Evolutionary conservation across 2,113 vertebrate species (phyloP).

Genomic region (Colossoma macropomum): DNA sequence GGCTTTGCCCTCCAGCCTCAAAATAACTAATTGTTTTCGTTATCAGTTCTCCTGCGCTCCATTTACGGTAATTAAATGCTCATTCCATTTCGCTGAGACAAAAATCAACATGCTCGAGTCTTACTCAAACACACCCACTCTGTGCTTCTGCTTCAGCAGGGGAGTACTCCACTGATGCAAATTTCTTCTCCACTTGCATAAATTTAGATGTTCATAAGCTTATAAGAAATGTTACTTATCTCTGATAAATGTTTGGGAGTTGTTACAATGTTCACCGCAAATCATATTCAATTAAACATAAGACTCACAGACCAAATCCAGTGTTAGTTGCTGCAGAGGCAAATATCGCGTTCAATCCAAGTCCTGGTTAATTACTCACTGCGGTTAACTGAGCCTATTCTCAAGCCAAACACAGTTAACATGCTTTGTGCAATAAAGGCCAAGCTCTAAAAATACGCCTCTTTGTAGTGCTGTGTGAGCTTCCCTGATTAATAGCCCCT

Average conservation of each 20-base stretch:
- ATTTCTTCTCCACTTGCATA: neutral
- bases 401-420: constrained; percentile 10
- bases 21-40: constrained; percentile 75
- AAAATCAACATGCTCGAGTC: constrained; percentile 33
- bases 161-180: neutral
- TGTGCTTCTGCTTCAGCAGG: neutral
- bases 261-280: neutral
- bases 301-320: neutral
- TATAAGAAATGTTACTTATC: neutral
- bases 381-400: constrained; percentile 5
- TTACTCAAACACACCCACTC: neutral
- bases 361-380: neutral
- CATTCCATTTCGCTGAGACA: constrained; percentile 46
- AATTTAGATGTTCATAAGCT: neutral
- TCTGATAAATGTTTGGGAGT: neutral
- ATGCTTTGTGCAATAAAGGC: constrained; percentile 15
- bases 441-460: constrained; percentile 33
- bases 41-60: constrained; percentile 64
- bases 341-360: neutral
- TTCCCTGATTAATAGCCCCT: constrained; percentile 48
- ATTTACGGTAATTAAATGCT: constrained; percentile 65
- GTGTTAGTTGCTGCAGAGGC: neutral
- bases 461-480: constrained; percentile 14
- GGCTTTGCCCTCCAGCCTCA: constrained; percentile 59
- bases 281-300: neutral